Evolutionary conservation across 2,797 vertebrate genomes (phyloP).

Genomic region (Otolemur crassicaudatus): DNA sequence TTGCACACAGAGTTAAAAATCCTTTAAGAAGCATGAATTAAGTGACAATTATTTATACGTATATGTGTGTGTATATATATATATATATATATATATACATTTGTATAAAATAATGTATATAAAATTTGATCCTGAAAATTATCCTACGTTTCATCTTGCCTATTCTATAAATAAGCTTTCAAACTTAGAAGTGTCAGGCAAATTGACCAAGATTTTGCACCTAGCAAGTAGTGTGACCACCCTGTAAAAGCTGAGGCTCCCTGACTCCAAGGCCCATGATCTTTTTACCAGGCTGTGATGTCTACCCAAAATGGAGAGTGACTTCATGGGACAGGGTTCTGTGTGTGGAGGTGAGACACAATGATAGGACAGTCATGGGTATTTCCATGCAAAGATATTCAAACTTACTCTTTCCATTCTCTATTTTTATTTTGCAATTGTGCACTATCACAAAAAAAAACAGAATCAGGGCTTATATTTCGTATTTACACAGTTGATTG

Average conservation of each 20-base stretch:
- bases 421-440: constrained; percentile 17
- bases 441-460: not conserved
- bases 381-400: not conserved
- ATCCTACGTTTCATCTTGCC: not conserved
- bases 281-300: not conserved
- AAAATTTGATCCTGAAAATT: not conserved
- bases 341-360: not conserved
- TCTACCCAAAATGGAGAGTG: not conserved
- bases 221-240: not conserved
- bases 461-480: not conserved
- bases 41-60: not conserved
- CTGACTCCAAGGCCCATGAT: not conserved
- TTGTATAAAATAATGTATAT: not conserved
- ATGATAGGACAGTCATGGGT: no score
- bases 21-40: not conserved
- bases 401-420: not conserved
- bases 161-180: not conserved
- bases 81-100: not conserved
- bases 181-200: not conserved
- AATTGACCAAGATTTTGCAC: not conserved
- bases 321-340: not conserved
- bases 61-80: no score
- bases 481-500: constrained; percentile 39
- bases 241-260: not conserved
- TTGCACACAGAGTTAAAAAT: not conserved